These are phyloP conservation scores for Brachionus plicatilis DNA, from an alignment of 1,140 invertebrate genomes.

Conservation along the genomic window DNA sequence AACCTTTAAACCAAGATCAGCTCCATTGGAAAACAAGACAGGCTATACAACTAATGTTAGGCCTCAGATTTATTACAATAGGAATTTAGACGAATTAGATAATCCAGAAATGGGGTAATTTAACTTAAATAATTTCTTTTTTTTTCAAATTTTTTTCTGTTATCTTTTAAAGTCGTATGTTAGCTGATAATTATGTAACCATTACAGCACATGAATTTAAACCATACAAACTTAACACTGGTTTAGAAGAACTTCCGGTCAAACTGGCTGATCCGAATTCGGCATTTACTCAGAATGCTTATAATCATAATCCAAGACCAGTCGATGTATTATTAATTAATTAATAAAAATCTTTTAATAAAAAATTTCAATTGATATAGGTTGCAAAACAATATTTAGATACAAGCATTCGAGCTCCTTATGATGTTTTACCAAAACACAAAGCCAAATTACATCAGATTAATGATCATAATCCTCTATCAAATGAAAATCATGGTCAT, in stretches of 20 bases:
- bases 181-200: slow-evolving; percentile 4
- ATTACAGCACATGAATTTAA: neutral
- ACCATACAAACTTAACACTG: neutral
- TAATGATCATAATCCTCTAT: slow-evolving; percentile 11
- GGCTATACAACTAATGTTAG: slow-evolving; percentile 19
- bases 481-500: slow-evolving; percentile 22
- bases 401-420: slow-evolving; percentile 3
- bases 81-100: slow-evolving; percentile 20
- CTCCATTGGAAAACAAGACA: neutral
- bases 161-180: neutral
- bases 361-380: neutral
- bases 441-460: neutral
- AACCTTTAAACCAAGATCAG: slow-evolving; percentile 6
- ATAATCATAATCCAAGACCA: slow-evolving; percentile 10
- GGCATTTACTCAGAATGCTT: slow-evolving; percentile 1
- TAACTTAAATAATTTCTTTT: neutral
- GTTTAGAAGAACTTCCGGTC: neutral
- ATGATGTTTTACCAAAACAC: slow-evolving; percentile 26
- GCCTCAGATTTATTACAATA: neutral
- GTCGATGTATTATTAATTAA: neutral
- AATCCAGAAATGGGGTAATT: slow-evolving; percentile 35
- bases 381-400: neutral
- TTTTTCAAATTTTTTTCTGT: neutral
- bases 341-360: neutral
- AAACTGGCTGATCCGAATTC: neutral